Base-by-base conservation (phyloP, 2,113 vertebrate genomes). In the Petaurus breviceps region DNA sequence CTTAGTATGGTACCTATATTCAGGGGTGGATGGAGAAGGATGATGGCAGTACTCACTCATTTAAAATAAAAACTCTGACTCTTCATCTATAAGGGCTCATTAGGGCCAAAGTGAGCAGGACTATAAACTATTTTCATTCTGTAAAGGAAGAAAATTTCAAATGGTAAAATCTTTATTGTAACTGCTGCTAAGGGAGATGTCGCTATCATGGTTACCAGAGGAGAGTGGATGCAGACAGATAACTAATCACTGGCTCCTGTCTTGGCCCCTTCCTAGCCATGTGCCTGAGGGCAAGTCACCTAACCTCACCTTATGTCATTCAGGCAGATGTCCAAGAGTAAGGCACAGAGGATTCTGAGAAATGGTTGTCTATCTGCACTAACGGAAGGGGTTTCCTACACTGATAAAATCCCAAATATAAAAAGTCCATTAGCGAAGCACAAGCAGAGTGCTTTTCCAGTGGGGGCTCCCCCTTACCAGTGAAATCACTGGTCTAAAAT, bases 11-110 rank as follows among this genome's bases (percentile, higher is more conserved):
- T 90, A 50, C 24, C 12, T 90, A 92, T 92, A 92, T 77, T 92
- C 84, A 96, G 90, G 6, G 28, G 46, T 91, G 14, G 19, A 16
- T 77, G 37, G 68, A n/a, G 68, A 43, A 43, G 5, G 68, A 6
- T 84, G 16, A 77, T n/a, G 68, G 37, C 23, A 37, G n/a, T 84
- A 43, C 5, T 43, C 94, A 95, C 31, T 55, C 28, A 47, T 23
- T 43, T 91, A 96, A 95, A 93, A 95, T 11, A 6, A 95, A 96
- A 95, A 47, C 90, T 47, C 52, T 53, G 92, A 61, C 91, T 96
- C 89, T 51, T 94, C 51, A 94, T 31, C 91, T 46, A 53, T 1
- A 96, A 92, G 51, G 50, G 61, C 43, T 89, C 89, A 94, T 93
- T 94, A 94, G 3, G 89, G 54, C 51, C 92, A 90, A 68, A 53